A percentile compares a stretch with the other conserved stretches of the same genome.
phyloP scores from a whole-genome alignment of 2,888 invertebrate species.

The Dasysyrphus albostriatus region DNA sequence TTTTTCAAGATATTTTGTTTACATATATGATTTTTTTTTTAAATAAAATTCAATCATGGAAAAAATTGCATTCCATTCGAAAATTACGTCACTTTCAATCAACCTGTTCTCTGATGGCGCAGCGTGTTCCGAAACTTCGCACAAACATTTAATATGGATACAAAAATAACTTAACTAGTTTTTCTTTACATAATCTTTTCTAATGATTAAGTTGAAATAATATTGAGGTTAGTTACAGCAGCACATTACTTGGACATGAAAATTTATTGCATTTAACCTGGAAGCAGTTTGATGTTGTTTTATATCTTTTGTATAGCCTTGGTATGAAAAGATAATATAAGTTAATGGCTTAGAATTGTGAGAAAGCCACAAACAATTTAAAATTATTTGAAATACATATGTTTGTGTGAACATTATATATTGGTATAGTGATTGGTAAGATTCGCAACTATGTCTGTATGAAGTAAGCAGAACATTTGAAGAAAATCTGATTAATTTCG shows the following conservation, averaged over 20 bases:
- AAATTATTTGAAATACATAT: too few relatives aligned
- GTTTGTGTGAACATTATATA: too few relatives aligned
- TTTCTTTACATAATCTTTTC: conserved; percentile 59
- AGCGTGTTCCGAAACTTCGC: neutral
- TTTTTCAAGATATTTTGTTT: conserved; percentile 2
- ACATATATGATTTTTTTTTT: neutral
- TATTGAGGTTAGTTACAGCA: conserved; percentile 59
- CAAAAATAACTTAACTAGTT: conserved; percentile 38
- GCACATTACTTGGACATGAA: conserved; percentile 36
- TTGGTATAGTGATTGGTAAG: too few relatives aligned
- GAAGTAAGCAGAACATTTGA: too few relatives aligned
- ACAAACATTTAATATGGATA: conserved; percentile 30
- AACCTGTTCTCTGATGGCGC: conserved; percentile 49
- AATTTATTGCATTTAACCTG: conserved; percentile 64
- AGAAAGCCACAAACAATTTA: too few relatives aligned
- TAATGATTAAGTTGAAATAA: conserved; percentile 1
- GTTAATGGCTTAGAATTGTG: neutral
- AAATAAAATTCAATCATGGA: conserved; percentile 36
- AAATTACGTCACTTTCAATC: conserved; percentile 68
- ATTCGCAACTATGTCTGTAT: too few relatives aligned
- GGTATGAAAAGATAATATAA: neutral
- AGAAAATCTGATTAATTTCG: too few relatives aligned
- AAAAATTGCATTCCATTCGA: conserved; percentile 59
- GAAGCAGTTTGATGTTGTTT: conserved; percentile 42
- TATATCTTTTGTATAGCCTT: conserved; percentile 29